Evolutionary conservation across 2,113 vertebrate genomes (phyloP).

Genomic region (Accipiter virgatus): DNA sequence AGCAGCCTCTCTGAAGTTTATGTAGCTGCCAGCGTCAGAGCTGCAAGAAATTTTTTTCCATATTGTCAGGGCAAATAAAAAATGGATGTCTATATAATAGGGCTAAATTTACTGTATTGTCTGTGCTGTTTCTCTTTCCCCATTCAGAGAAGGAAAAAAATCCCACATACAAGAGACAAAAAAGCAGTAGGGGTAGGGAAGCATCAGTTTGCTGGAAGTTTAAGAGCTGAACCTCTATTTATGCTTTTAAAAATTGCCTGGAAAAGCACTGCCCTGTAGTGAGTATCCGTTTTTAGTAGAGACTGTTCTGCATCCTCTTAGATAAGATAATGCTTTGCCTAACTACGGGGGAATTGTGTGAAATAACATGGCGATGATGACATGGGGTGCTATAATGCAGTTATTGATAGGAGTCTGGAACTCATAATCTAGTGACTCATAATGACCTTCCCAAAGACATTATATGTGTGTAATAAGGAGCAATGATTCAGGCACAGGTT

Average conservation of each 20-base stretch:
- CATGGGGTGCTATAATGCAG: not conserved
- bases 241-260: not conserved
- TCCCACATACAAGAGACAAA: not conserved
- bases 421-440: not conserved
- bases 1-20: not conserved
- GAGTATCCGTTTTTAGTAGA: not conserved
- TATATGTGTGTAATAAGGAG: not conserved
- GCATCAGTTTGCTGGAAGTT: not conserved
- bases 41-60: not conserved
- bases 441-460: not conserved
- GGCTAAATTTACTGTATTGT: not conserved
- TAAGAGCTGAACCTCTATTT: not conserved
- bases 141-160: not conserved
- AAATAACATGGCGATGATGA: conserved; percentile 7
- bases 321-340: conserved; percentile 25
- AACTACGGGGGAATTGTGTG: not conserved
- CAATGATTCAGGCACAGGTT: not conserved
- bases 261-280: not conserved
- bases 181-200: not conserved
- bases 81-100: not conserved
- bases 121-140: not conserved
- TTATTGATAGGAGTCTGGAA: conserved; percentile 14
- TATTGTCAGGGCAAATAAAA: not conserved
- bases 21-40: not conserved
- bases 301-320: not conserved